Evolutionary conservation across 2,888 invertebrate genomes (phyloP).

Genomic region (Clunio marinus): DNA sequence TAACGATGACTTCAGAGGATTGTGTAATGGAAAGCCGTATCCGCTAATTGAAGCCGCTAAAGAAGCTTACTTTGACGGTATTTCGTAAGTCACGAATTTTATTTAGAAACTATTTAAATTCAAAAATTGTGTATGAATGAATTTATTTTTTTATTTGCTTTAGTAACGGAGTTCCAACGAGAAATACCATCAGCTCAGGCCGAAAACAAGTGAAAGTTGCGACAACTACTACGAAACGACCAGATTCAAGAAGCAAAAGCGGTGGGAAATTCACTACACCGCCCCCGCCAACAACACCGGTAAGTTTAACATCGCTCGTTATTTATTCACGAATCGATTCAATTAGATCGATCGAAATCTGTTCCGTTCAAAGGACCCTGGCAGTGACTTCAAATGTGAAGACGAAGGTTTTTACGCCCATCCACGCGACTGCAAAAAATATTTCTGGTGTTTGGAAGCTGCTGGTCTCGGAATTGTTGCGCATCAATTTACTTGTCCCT

Average conservation of each 20-base stretch:
- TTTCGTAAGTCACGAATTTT: conserved; percentile 55
- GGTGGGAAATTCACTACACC: conserved; percentile 55
- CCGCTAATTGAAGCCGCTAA: conserved; percentile 89
- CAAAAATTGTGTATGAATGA: neutral
- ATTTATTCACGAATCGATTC: too few species aligned
- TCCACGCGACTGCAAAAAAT: conserved; percentile 89
- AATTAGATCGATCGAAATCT: too few species aligned
- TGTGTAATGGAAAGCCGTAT: conserved; percentile 79
- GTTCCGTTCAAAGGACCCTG: conserved; percentile 39
- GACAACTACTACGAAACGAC: conserved; percentile 10
- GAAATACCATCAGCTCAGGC: conserved; percentile 40
- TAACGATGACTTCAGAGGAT: conserved; percentile 91
- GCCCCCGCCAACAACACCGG: conserved; percentile 78
- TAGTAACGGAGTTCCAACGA: conserved; percentile 37
- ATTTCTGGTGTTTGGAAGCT: conserved; percentile 92
- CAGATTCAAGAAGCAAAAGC: neutral
- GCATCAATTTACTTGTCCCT: conserved; percentile 89
- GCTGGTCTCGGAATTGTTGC: conserved; percentile 86
- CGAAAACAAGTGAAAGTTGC: conserved; percentile 30
- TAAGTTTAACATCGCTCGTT: conserved; percentile 50
- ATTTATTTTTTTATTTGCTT: neutral
- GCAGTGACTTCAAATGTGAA: conserved; percentile 79
- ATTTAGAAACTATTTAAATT: neutral
- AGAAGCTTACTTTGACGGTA: conserved; percentile 65
- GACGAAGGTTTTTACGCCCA: conserved; percentile 92